Evolutionary conservation across 2,888 invertebrate genomes (phyloP), one percentile per base, ranked within the genome.

Genomic region (Drosophila suboccidentalis): DNA sequence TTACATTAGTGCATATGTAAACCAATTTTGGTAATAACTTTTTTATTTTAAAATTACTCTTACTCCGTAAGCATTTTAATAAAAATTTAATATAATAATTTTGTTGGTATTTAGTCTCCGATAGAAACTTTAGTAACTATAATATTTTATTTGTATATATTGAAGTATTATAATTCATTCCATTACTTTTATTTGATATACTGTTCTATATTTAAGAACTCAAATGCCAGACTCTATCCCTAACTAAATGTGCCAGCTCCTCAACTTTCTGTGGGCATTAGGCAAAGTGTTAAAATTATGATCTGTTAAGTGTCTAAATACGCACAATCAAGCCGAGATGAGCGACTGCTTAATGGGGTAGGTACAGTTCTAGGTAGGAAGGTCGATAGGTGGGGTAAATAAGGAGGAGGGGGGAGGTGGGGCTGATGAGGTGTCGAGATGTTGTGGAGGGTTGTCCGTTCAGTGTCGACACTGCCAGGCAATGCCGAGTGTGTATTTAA

Each of bases 211-310:
- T 8, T 29, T 29, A 29, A 39, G 10, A 26, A 53, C 13, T 54
- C 13, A 22, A 43, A 43, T n/a, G 6, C 13, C n/a, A n/a, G 9
- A 34, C 29, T 41, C 26, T 13, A 19, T 3, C 34, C 36, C 26
- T 63, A 68, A 68, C 69, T 63, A 64, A 55, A 46, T 47, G 36
- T 38, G 58, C 8, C 15, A 38, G 9, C 38, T 62, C 44, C 26
- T 44, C 22, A 50, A 58, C 47, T 59, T 55, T 65, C 82, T 29
- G 29, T 22, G 67, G 65, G 65, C 82, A 82, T 85, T 85, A 72
- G 76, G 70, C 59, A 80, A 87, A 87, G 86, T 89, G 89, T 89
- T 87, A 70, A 87, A 89, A 89, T 86, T 89, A 86, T 86, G 89
- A 86, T 84, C 86, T 78, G 82, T 71, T 75, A 87, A 86, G 85